Evolutionary conservation across 2,797 vertebrate species (phyloP).

Genomic region (Phalloptychus januarius): DNA sequence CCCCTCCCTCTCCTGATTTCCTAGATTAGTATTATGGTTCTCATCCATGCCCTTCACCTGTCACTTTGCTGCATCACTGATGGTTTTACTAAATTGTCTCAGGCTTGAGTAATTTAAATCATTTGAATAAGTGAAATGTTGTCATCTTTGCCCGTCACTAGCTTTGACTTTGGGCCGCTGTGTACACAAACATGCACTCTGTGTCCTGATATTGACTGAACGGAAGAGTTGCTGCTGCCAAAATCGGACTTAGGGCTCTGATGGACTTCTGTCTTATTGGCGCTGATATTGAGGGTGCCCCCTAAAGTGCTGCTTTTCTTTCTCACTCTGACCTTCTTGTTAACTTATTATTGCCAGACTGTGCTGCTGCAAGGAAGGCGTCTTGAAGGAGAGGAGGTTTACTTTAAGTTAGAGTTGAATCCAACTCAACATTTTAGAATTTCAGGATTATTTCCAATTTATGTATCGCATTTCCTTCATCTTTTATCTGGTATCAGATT

Average conservation of each 20-base stretch:
- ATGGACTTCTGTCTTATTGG: conserved; percentile 27
- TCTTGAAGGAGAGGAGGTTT: conserved; percentile 46
- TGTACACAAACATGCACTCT: conserved; percentile 10
- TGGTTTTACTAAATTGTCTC: conserved; percentile 20
- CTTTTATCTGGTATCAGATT: not conserved
- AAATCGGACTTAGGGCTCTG: conserved; percentile 18
- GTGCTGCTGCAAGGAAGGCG: conserved; percentile 58
- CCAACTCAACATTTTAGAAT: not conserved
- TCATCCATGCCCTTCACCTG: conserved; percentile 64
- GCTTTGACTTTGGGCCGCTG: conserved; percentile 47
- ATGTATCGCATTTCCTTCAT: not conserved
- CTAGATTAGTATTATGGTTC: conserved; percentile 54
- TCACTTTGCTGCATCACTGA: conserved; percentile 36
- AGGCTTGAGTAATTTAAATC: not conserved
- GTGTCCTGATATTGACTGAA: conserved; percentile 16
- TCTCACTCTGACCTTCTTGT: conserved; percentile 41
- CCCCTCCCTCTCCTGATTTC: conserved; percentile 56
- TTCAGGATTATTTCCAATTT: not conserved
- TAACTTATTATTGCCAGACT: conserved; percentile 47
- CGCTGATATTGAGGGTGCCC: conserved; percentile 22
- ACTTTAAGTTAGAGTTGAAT: conserved; percentile 12
- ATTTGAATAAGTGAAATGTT: not conserved
- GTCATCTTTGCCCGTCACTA: conserved; percentile 25
- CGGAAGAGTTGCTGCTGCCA: conserved; percentile 16
- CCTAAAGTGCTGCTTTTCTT: conserved; percentile 9